Conservation (phyloP, 2,888 invertebrate species). For the Deilephila elpenor region DNA sequence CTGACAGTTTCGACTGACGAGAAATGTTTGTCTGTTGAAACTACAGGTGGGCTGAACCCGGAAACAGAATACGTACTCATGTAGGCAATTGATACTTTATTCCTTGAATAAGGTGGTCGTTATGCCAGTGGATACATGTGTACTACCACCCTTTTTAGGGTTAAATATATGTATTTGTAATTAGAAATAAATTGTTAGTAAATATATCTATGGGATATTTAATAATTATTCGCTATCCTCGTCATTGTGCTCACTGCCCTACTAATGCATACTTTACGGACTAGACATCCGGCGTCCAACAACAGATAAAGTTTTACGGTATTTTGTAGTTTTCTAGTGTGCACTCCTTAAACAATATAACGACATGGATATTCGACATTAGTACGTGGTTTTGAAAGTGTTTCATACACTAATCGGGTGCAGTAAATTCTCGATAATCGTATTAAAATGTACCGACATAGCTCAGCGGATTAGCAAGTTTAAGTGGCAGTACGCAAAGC, state of each 20-base stretch:
- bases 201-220: no score
- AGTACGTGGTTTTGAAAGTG: background rate
- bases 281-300: conserved; percentile 25
- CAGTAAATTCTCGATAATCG: conserved; percentile 3
- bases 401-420: background rate
- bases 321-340: conserved; percentile 23
- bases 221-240: background rate
- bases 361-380: background rate
- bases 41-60: no score
- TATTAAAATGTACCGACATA: background rate
- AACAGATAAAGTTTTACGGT: conserved; percentile 28
- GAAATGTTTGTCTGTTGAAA: no score
- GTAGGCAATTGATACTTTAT: no score
- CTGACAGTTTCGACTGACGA: background rate
- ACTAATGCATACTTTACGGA: conserved; percentile 29
- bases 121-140: no score
- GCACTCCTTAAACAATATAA: background rate
- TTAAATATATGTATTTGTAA: no score
- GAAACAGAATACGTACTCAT: no score
- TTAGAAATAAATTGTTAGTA: no score
- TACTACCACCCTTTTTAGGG: no score
- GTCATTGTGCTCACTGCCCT: background rate
- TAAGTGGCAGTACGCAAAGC: no score
- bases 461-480: no score
- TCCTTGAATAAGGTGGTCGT: no score